phyloP scores from a whole-genome alignment of 2,113 vertebrate genomes.

The Tachysurus fulvidraco region DNA sequence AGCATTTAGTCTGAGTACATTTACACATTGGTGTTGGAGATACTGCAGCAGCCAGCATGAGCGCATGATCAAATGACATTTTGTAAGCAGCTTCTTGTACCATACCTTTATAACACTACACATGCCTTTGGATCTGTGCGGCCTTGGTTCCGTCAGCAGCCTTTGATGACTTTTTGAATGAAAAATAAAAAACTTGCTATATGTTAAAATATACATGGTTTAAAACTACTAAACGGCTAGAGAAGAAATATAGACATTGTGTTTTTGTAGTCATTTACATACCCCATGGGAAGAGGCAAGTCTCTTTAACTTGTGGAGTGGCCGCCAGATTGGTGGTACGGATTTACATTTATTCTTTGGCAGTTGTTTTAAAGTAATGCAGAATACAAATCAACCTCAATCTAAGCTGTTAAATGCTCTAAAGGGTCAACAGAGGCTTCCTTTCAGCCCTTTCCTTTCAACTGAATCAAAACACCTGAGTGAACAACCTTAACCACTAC shows the following conservation, averaged over 20 bases:
- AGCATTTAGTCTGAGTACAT: background rate
- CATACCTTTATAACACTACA: background rate
- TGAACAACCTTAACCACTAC: background rate
- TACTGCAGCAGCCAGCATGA: background rate
- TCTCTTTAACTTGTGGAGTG: background rate
- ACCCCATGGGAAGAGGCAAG: background rate
- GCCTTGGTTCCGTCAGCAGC: background rate
- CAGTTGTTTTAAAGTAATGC: background rate
- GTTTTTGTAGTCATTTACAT: background rate
- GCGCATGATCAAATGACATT: background rate
- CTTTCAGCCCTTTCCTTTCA: background rate
- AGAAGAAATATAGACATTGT: background rate
- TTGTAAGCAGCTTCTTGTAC: background rate
- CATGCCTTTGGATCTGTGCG: background rate
- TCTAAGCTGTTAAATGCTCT: background rate
- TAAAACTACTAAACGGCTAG: background rate
- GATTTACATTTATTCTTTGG: background rate
- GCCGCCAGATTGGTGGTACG: background rate
- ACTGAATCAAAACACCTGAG: background rate
- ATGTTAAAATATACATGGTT: background rate
- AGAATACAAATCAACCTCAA: too few relatives aligned
- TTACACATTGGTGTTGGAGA: background rate
- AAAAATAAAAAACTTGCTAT: background rate
- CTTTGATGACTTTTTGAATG: background rate
- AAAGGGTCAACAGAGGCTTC: background rate